Conservation (phyloP, 2,113 vertebrate species). For the Peromyscus polionotus region DNA sequence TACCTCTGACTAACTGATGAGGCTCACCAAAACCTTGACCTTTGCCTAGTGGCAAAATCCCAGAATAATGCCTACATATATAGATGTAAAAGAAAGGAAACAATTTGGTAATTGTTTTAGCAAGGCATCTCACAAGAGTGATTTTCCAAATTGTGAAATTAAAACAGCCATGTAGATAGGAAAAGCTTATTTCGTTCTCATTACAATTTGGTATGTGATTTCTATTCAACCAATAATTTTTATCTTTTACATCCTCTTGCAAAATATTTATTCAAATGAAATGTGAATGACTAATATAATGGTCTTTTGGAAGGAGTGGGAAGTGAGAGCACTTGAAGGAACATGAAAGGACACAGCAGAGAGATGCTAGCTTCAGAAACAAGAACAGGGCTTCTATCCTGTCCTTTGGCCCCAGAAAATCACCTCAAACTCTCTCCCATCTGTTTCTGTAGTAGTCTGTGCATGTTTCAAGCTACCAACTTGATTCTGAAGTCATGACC, state of each 20-base stretch:
- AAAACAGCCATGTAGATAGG: background rate
- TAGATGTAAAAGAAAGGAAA: background rate
- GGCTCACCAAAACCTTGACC: background rate
- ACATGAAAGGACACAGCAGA: background rate
- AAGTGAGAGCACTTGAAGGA: background rate
- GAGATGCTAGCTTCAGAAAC: background rate
- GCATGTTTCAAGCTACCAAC: background rate
- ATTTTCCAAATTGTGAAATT: background rate
- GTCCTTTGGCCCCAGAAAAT: background rate
- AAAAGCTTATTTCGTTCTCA: background rate
- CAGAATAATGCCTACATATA: background rate
- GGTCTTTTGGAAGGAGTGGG: background rate
- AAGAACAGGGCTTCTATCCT: too few relatives aligned
- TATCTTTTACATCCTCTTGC: background rate
- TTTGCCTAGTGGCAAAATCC: background rate
- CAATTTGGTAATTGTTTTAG: background rate
- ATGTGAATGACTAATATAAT: background rate
- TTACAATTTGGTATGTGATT: background rate
- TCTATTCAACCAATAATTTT: background rate
- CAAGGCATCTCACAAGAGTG: background rate
- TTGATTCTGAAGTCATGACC: background rate
- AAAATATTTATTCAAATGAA: background rate
- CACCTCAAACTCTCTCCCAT: background rate
- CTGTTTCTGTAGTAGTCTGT: background rate
- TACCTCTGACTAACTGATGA: background rate